Percentiles rank a stretch among this genome's conserved stretches.
Evolutionary conservation across 2,113 vertebrate genomes (phyloP).

Genomic region (Psephotus haematonotus): DNA sequence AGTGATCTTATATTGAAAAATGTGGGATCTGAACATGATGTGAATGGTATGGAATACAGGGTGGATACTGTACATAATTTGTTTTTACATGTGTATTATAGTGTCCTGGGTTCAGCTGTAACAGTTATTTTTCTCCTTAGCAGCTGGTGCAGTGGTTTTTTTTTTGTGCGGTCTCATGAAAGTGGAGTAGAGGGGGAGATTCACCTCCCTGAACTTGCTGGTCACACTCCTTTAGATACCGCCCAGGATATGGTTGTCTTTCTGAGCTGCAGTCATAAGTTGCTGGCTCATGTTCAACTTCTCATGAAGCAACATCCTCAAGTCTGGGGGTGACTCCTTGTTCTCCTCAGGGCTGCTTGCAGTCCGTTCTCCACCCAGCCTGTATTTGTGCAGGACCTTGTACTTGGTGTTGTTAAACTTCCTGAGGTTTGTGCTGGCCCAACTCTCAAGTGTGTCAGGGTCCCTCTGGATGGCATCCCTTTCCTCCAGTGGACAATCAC

Average conservation of each 20-base stretch:
- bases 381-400: not conserved
- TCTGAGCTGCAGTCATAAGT: not conserved
- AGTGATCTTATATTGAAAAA: not conserved
- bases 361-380: not conserved
- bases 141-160: not conserved
- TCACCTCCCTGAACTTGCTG: not conserved
- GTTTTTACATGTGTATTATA: slow-evolving; percentile 53
- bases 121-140: not conserved
- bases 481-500: not conserved
- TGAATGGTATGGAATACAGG: not conserved
- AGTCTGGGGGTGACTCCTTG: not conserved
- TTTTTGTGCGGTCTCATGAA: not conserved
- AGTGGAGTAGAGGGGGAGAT: not conserved
- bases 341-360: not conserved
- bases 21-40: not conserved
- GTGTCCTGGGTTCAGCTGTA: not conserved
- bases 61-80: slow-evolving; percentile 40
- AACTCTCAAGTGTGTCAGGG: not conserved
- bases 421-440: not conserved
- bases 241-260: not conserved
- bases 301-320: not conserved
- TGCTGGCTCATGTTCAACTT: not conserved
- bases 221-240: not conserved
- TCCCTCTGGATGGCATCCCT: not conserved
- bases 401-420: not conserved